Evolutionary conservation across 2,888 invertebrate species (phyloP).

Genomic region (Erannis defoliaria): DNA sequence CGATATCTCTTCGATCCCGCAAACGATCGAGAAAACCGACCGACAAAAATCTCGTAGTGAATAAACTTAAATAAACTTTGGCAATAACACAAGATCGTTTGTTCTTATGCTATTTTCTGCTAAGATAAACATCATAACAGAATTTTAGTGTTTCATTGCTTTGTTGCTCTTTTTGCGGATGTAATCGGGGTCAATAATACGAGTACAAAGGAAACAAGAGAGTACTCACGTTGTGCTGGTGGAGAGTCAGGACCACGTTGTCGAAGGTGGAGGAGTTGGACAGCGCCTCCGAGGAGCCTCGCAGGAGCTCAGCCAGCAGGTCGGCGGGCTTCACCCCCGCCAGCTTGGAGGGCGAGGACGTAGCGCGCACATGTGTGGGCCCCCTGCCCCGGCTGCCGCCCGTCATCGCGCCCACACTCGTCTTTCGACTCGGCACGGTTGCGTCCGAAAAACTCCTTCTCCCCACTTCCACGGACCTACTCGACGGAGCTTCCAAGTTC

Average conservation of each 20-base stretch:
- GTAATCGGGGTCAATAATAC: slow-evolving; percentile 58
- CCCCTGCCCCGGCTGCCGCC: slow-evolving; percentile 75
- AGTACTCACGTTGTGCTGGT: slow-evolving; percentile 83
- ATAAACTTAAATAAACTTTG: slow-evolving; percentile 69
- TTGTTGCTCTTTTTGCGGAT: slow-evolving; percentile 65
- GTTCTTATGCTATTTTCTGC: slow-evolving; percentile 73
- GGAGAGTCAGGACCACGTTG: slow-evolving; percentile 82
- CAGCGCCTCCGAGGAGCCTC: slow-evolving; percentile 93
- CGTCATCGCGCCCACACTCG: slow-evolving; percentile 86
- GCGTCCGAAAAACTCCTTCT: slow-evolving; percentile 79
- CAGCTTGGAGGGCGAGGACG: slow-evolving; percentile 92
- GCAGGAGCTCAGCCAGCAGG: slow-evolving; percentile 91
- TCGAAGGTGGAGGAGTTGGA: slow-evolving; percentile 86
- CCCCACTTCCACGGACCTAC: slow-evolving; percentile 86
- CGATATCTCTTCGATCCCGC: slow-evolving; percentile 45
- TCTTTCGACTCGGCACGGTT: slow-evolving; percentile 86
- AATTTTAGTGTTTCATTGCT: slow-evolving; percentile 63
- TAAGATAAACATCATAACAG: slow-evolving; percentile 73
- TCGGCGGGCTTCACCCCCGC: slow-evolving; percentile 88
- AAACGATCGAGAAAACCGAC: slow-evolving; percentile 46
- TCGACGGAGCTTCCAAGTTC: slow-evolving; percentile 77
- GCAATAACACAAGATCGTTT: slow-evolving; percentile 70
- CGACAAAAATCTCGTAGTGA: slow-evolving; percentile 58
- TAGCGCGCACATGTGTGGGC: slow-evolving; percentile 90
- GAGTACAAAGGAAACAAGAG: slow-evolving; percentile 43